A percentile compares a stretch with the other conserved stretches of the same genome.
Evolutionary conservation across 1,140 invertebrate species (phyloP).

Genomic region (Drosophila mayri): DNA sequence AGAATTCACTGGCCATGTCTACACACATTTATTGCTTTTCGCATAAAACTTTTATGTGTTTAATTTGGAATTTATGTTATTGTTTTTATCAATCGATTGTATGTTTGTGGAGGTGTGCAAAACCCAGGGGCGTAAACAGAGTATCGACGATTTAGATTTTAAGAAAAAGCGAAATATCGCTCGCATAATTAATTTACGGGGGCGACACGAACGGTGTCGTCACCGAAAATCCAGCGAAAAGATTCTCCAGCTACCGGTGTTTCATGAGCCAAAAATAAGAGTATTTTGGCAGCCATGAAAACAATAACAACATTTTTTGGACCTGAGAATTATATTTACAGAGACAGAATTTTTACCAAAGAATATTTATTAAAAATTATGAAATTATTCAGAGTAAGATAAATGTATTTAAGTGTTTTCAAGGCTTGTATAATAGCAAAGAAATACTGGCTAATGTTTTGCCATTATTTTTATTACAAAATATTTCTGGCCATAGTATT

Average conservation of each 20-base stretch:
- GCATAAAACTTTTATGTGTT: slow-evolving; percentile 80
- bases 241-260: slow-evolving; percentile 44
- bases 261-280: slow-evolving; percentile 56
- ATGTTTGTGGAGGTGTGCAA: slow-evolving; percentile 37
- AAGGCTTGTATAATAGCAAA: too few species aligned
- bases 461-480: background rate
- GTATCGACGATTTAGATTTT: slow-evolving; percentile 49
- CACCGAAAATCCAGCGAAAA: slow-evolving; percentile 32
- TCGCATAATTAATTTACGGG: slow-evolving; percentile 71
- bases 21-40: slow-evolving; percentile 74
- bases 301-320: slow-evolving; percentile 42
- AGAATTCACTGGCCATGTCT: slow-evolving; percentile 60
- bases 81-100: slow-evolving; percentile 72
- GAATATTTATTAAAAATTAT: background rate
- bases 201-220: slow-evolving; percentile 54
- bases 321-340: slow-evolving; percentile 6
- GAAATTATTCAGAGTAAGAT: too few species aligned
- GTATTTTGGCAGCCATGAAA: slow-evolving; percentile 59
- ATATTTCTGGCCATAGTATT: too few species aligned
- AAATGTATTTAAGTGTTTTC: background rate
- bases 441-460: background rate
- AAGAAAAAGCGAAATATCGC: slow-evolving; percentile 33
- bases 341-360: background rate
- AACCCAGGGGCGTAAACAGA: slow-evolving; percentile 3
- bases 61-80: slow-evolving; percentile 82